Conservation (phyloP, 1,140 invertebrate species). For the Diachasma alloeum region DNA sequence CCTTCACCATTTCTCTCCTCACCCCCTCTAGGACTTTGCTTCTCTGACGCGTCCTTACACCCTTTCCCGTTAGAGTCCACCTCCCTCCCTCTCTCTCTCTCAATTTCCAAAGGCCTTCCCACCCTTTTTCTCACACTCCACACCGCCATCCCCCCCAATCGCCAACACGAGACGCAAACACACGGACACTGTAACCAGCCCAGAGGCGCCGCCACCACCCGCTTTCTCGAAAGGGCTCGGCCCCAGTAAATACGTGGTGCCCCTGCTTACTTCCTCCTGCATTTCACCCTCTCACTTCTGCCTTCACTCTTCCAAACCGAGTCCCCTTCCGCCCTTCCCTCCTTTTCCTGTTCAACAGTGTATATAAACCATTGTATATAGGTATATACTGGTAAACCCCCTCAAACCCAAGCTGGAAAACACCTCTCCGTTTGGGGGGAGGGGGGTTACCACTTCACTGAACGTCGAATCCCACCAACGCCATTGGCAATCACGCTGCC, state of each 20-base stretch:
- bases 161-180: constrained; percentile 36
- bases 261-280: neutral
- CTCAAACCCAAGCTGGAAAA: constrained; percentile 37
- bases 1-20: constrained; percentile 25
- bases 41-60: neutral
- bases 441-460: constrained; percentile 28
- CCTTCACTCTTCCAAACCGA: neutral
- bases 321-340: constrained; percentile 22
- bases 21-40: no score
- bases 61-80: constrained; percentile 12
- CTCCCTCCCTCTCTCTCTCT: constrained; percentile 19
- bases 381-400: constrained; percentile 6
- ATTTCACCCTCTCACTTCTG: neutral
- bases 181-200: constrained; percentile 12
- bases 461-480: constrained; percentile 43
- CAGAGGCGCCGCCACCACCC: constrained; percentile 25
- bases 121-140: constrained; percentile 37
- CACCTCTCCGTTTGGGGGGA: constrained; percentile 20
- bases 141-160: constrained; percentile 31
- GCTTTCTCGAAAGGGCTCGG: constrained; percentile 29
- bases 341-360: neutral
- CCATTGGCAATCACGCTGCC: constrained; percentile 52
- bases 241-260: constrained; percentile 17
- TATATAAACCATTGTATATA: neutral
- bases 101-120: constrained; percentile 25